phyloP scores from a whole-genome alignment of 2,797 vertebrate species.

The Gobio occitaniae region DNA sequence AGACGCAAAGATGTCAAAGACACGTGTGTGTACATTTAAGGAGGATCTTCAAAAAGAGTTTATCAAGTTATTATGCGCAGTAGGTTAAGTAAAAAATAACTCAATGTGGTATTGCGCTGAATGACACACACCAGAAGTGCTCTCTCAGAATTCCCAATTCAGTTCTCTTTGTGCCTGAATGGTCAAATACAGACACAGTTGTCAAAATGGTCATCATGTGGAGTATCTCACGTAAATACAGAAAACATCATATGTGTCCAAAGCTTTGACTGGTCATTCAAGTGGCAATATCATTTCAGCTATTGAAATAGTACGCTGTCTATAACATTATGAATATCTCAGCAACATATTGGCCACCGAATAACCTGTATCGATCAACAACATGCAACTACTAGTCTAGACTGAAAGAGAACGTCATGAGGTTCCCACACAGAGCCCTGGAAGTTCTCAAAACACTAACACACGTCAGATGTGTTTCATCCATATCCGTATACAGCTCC shows the following conservation, averaged over 20 bases:
- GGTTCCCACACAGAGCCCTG: not conserved
- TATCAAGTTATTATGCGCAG: too few relatives aligned
- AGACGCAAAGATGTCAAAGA: too few relatives aligned
- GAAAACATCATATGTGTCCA: not conserved
- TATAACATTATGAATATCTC: not conserved
- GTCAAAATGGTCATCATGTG: too few relatives aligned
- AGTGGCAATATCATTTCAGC: not conserved
- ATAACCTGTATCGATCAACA: not conserved
- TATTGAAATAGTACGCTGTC: not conserved
- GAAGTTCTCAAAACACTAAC: not conserved
- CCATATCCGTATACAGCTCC: constrained; percentile 21
- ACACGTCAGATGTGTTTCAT: constrained; percentile 6
- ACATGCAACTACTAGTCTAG: not conserved
- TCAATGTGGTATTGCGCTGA: too few relatives aligned
- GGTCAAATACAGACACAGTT: too few relatives aligned
- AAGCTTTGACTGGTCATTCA: not conserved
- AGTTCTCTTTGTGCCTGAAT: too few relatives aligned
- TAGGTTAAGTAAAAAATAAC: too few relatives aligned
- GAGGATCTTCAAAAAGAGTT: too few relatives aligned
- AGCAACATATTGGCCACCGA: not conserved
- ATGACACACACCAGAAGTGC: too few relatives aligned
- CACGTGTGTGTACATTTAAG: too few relatives aligned
- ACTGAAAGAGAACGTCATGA: constrained; percentile 13
- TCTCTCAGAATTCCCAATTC: too few relatives aligned
- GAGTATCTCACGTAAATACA: too few relatives aligned